Evolutionary conservation across 2,797 vertebrate genomes (phyloP).

Genomic region (Pseudochirops corinnae): DNA sequence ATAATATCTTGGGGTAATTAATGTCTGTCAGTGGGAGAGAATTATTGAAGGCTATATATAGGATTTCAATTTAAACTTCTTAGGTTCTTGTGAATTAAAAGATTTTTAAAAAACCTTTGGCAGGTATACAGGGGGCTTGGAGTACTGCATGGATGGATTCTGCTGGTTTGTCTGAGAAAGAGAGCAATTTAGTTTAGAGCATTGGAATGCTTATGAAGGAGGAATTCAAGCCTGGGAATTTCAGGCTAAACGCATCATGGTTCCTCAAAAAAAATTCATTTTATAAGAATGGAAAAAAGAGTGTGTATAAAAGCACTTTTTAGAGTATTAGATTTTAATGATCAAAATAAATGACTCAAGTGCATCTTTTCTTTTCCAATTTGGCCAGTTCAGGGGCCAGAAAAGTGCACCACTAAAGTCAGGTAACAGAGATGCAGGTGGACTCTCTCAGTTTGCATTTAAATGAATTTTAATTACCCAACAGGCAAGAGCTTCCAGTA

Average conservation of each 20-base stretch:
- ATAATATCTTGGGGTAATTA: slow-evolving; percentile 65
- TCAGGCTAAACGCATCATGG: not conserved
- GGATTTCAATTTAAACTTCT: slow-evolving; percentile 58
- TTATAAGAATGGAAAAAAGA: not conserved
- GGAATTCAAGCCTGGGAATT: not conserved
- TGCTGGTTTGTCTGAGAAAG: not conserved
- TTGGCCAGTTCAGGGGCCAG: fast-evolving
- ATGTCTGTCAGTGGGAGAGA: slow-evolving; percentile 65
- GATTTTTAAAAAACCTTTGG: slow-evolving; percentile 28
- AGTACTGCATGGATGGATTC: fast-evolving
- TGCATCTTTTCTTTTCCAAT: fast-evolving
- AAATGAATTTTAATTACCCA: not conserved
- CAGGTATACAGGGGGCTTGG: slow-evolving; percentile 8
- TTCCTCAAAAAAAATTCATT: not conserved
- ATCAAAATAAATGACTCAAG: fast-evolving
- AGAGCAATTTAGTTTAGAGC: not conserved
- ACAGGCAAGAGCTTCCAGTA: not conserved
- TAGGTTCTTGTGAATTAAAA: slow-evolving; percentile 51
- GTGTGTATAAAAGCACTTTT: not conserved
- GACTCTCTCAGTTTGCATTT: not conserved
- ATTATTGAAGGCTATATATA: slow-evolving; percentile 47
- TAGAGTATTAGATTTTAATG: not conserved
- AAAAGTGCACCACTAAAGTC: not conserved
- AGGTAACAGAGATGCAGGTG: not conserved
- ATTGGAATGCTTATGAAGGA: not conserved